Conservation (phyloP, 2,113 vertebrate genomes). For the Terrapene triunguis region DNA sequence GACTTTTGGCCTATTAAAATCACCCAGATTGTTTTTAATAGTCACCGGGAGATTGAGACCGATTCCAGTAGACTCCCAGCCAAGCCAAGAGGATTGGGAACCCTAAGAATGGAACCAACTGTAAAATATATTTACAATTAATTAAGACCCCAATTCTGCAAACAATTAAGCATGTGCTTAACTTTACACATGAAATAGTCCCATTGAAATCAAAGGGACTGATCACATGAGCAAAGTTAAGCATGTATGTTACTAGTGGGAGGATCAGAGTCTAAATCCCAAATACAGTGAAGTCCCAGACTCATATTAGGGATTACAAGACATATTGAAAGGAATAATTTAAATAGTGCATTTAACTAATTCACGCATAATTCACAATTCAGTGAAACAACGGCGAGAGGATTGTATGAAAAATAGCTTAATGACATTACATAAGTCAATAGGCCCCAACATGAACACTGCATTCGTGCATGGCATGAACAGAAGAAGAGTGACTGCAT, state of each 20-base stretch:
- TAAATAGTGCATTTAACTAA: not conserved
- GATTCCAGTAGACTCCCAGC: too few relatives aligned
- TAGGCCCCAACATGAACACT: not conserved
- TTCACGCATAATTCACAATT: not conserved
- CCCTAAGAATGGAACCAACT: not conserved
- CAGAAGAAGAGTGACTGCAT: not conserved
- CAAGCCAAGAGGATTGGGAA: too few relatives aligned
- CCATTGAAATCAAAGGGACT: not conserved
- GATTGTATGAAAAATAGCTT: not conserved
- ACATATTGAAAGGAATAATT: not conserved
- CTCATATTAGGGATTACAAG: not conserved
- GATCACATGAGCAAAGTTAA: not conserved
- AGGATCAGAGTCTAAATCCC: not conserved
- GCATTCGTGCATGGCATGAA: not conserved
- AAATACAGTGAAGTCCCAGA: not conserved
- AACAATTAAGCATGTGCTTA: not conserved
- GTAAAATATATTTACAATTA: not conserved
- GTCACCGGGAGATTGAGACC: too few relatives aligned
- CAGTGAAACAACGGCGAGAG: not conserved
- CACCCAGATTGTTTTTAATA: too few relatives aligned
- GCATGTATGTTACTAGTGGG: not conserved
- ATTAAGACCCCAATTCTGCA: not conserved
- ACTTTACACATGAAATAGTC: not conserved
- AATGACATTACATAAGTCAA: not conserved
- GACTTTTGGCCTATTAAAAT: too few relatives aligned